Evolutionary conservation across 2,797 vertebrate genomes (phyloP).

Genomic region (Smutsia gigantea): DNA sequence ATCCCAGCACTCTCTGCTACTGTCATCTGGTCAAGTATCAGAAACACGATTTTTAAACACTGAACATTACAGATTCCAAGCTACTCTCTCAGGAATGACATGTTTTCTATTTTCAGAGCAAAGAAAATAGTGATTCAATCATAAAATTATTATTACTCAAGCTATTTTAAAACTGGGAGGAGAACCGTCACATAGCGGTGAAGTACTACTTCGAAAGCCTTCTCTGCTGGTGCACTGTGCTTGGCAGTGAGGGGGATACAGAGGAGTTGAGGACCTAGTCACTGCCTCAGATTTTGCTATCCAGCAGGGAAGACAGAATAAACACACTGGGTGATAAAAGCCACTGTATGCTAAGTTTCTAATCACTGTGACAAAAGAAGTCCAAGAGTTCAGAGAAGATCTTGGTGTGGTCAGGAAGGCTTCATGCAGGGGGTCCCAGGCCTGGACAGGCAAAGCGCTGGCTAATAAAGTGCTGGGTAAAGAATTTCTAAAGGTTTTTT

Average conservation of each 20-base stretch:
- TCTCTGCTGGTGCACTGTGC: background rate
- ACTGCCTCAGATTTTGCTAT: background rate
- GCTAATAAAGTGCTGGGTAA: background rate
- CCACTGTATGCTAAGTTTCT: background rate
- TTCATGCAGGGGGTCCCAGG: background rate
- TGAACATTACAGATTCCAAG: background rate
- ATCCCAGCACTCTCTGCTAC: fast-evolving
- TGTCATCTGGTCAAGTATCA: background rate
- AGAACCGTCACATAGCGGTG: background rate
- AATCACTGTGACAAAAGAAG: background rate
- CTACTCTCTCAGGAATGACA: background rate
- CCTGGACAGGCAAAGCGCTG: background rate
- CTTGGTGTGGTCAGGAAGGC: background rate
- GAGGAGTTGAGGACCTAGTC: background rate
- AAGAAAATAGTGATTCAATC: background rate
- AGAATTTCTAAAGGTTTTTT: background rate
- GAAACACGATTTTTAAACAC: background rate
- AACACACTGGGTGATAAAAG: background rate
- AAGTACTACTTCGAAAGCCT: background rate
- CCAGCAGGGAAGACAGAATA: background rate
- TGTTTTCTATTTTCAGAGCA: constrained; percentile 37
- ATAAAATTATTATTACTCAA: background rate
- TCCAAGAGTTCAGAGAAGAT: background rate
- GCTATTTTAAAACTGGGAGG: background rate
- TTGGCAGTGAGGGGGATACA: background rate